Conservation (phyloP, 2,113 vertebrate species). For the Gymnocephalus cernua region DNA sequence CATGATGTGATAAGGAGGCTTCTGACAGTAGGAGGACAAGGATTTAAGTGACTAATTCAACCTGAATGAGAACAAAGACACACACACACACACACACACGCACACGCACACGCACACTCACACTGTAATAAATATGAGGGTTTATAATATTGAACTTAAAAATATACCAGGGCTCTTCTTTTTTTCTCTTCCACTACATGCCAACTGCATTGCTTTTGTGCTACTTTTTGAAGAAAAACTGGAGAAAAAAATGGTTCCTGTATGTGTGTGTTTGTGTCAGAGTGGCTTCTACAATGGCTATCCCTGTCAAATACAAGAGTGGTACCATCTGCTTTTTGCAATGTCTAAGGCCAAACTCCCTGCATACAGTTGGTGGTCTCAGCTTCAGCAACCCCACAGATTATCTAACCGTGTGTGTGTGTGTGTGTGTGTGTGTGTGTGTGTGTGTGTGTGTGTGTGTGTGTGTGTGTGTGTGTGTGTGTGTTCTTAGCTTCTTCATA, state of each 20-base stretch:
- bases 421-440: slow-evolving; percentile 30
- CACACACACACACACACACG: background rate
- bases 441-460: slow-evolving; percentile 36
- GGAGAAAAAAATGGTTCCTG: background rate
- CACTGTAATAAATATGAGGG: background rate
- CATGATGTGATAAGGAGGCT: slow-evolving; percentile 41
- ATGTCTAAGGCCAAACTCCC: slow-evolving; percentile 17
- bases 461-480: slow-evolving; percentile 33
- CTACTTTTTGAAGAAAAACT: background rate
- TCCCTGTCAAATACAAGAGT: slow-evolving; percentile 17
- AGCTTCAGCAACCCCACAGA: slow-evolving; percentile 37
- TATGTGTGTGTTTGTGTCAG: background rate
- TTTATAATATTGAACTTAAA: background rate
- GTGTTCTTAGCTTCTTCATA: slow-evolving; percentile 5
- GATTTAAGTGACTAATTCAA: slow-evolving; percentile 50
- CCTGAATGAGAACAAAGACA: slow-evolving; percentile 22
- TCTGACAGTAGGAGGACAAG: slow-evolving; percentile 20
- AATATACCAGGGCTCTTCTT: background rate
- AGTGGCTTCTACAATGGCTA: background rate
- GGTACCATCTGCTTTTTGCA: slow-evolving; percentile 58
- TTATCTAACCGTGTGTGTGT: slow-evolving; percentile 46
- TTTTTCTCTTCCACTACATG: background rate
- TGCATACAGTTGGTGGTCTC: slow-evolving; percentile 60
- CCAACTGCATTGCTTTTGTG: background rate
- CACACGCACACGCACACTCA: background rate